Percentiles rank a stretch among this genome's conserved stretches.
Conservation (phyloP, 2,888 invertebrate genomes). For the Caenorhabditis imperialis region DNA sequence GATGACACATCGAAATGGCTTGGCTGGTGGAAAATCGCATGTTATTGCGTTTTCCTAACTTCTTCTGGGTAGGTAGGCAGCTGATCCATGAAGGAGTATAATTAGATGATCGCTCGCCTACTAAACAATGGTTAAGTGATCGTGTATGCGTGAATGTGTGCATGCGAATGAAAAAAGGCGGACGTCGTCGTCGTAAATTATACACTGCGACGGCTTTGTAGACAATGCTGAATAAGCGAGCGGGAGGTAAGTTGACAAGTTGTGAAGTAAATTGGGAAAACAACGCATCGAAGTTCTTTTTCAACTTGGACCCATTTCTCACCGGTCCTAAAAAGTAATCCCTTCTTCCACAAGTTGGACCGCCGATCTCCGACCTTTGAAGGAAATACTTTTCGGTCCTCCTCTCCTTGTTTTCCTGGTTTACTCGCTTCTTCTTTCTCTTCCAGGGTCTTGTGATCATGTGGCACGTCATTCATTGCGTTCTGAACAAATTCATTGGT, state of each 20-base stretch:
- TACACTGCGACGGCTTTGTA: not conserved
- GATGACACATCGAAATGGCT: no score
- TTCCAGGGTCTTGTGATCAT: constrained; percentile 20
- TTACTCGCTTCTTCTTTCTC: not conserved
- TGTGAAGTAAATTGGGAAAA: no score
- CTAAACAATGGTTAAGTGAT: constrained; percentile 24
- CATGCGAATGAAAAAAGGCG: not conserved
- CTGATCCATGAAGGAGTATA: constrained; percentile 20
- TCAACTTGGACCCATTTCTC: no score
- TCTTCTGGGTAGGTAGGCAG: constrained; percentile 23
- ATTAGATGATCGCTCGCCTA: constrained; percentile 31
- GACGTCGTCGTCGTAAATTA: constrained; percentile 11
- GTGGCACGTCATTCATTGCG: constrained; percentile 24
- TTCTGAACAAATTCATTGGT: constrained; percentile 46
- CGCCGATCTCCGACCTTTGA: constrained; percentile 12
- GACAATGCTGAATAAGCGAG: no score
- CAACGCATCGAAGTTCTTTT: no score
- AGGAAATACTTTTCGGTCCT: constrained; percentile 18
- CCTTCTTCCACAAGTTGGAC: not conserved
- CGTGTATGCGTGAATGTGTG: constrained; percentile 15
- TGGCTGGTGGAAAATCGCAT: constrained; percentile 18
- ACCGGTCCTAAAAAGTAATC: constrained; percentile 11
- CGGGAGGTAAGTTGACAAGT: no score
- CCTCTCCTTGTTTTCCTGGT: constrained; percentile 4
- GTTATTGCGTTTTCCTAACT: constrained; percentile 13